Conservation (phyloP, 2,888 invertebrate species). For the Allacma fusca region DNA sequence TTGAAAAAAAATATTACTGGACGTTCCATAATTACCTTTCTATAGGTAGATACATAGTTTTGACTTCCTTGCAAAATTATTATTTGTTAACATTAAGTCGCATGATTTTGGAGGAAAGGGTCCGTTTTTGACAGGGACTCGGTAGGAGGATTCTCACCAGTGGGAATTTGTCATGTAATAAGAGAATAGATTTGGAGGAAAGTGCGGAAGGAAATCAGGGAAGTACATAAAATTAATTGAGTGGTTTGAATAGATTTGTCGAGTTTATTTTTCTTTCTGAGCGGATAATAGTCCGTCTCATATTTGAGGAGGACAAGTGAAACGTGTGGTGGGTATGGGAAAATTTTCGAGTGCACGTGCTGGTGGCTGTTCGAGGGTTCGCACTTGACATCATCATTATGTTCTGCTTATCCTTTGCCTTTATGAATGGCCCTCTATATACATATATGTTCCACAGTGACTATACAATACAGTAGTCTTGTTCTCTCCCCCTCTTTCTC, state of each 20-base stretch:
- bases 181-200: neutral
- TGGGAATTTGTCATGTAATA: neutral
- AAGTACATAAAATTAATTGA: constrained; percentile 22
- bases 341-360: constrained; percentile 35
- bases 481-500: neutral
- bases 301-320: constrained; percentile 20
- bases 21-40: too few species aligned
- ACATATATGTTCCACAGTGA: neutral
- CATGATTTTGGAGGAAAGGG: too few species aligned
- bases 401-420: constrained; percentile 8
- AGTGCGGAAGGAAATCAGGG: neutral
- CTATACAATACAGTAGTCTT: neutral
- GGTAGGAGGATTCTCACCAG: too few species aligned
- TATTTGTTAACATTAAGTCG: too few species aligned
- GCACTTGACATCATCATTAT: constrained; percentile 44
- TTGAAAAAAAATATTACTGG: too few species aligned
- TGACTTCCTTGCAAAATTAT: too few species aligned
- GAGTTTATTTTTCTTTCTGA: constrained; percentile 13
- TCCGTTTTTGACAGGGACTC: too few species aligned
- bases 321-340: constrained; percentile 24
- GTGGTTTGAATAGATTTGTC: constrained; percentile 25
- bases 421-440: neutral
- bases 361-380: constrained; percentile 40
- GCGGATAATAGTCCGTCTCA: constrained; percentile 33
- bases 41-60: too few species aligned